phyloP scores from a whole-genome alignment of 2,797 vertebrate genomes.

The Lophius americanus region DNA sequence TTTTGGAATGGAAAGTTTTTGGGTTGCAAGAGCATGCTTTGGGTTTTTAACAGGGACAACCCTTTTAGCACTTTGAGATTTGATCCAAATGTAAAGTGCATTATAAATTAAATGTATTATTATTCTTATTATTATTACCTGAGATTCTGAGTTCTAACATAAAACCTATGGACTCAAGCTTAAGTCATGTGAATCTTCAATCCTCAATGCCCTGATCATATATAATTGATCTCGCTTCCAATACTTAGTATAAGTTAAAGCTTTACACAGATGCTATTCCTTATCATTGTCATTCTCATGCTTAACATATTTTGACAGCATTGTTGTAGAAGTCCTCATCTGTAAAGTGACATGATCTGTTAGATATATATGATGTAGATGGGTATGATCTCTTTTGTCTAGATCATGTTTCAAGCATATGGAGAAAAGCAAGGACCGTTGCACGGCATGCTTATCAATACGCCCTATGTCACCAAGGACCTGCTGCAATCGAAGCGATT shows the following conservation, averaged over 20 bases:
- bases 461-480: slow-evolving; percentile 97
- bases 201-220: no score
- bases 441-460: slow-evolving; percentile 98
- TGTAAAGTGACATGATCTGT: slow-evolving; percentile 11
- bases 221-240: neutral
- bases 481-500: slow-evolving; percentile 97
- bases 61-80: no score
- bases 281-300: neutral
- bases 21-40: no score
- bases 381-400: slow-evolving; percentile 18
- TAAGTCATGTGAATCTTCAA: no score
- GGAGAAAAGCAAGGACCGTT: slow-evolving; percentile 93
- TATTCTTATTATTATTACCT: no score
- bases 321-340: neutral
- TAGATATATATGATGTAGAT: no score
- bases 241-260: neutral
- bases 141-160: no score
- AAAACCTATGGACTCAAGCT: no score
- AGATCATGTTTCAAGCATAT: slow-evolving; percentile 98
- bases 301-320: neutral
- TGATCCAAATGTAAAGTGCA: no score
- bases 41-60: no score
- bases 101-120: no score
- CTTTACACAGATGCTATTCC: slow-evolving; percentile 5
- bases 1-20: no score